phyloP scores from a whole-genome alignment of 2,797 vertebrate genomes.

The Leptatherina wallacei region DNA sequence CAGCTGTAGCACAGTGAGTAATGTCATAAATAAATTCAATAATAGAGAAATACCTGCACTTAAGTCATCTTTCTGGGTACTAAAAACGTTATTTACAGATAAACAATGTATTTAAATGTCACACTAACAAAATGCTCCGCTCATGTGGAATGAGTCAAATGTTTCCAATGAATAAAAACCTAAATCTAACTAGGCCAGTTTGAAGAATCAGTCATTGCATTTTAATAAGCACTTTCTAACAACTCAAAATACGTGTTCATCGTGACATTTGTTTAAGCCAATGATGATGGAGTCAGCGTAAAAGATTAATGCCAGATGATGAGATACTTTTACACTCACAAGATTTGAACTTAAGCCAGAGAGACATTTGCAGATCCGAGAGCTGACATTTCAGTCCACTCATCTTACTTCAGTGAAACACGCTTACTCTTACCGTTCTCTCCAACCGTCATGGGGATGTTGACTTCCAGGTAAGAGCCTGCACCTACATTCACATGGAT shows the following conservation, averaged over 20 bases:
- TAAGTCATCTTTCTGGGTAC: neutral
- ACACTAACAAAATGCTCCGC: neutral
- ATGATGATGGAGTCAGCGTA: neutral
- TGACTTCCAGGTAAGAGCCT: slow-evolving; percentile 98
- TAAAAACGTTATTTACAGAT: neutral
- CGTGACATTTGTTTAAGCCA: neutral
- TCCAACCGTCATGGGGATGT: slow-evolving; percentile 96
- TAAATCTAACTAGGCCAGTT: neutral
- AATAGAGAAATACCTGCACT: neutral
- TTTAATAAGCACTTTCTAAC: neutral
- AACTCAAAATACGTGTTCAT: neutral
- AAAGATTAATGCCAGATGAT: slow-evolving; percentile 1
- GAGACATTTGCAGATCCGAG: slow-evolving; percentile 11
- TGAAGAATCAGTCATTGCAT: neutral
- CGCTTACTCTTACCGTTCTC: slow-evolving; percentile 87
- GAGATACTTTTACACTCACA: neutral
- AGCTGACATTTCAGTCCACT: neutral
- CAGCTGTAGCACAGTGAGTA: neutral
- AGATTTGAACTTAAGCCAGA: neutral
- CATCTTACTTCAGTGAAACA: slow-evolving; percentile 10
- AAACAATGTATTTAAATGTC: neutral
- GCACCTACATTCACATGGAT: slow-evolving; percentile 98
- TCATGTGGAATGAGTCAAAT: neutral
- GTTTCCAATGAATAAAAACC: too few relatives aligned
- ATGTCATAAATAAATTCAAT: neutral